Evolutionary conservation across 2,113 vertebrate genomes (phyloP).

Genomic region (Camelus dromedarius): DNA sequence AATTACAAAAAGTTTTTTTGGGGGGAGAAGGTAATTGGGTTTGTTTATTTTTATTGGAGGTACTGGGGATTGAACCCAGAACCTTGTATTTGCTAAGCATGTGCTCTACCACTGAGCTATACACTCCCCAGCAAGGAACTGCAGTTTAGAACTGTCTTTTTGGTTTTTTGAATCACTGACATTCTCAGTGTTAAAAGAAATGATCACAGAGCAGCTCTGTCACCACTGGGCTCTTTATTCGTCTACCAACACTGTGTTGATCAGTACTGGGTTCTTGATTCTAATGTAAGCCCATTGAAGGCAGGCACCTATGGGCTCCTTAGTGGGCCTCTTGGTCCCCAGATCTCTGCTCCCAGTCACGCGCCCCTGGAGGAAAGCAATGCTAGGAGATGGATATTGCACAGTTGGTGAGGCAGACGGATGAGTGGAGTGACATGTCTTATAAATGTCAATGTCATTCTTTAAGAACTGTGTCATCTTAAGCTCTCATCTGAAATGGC

Average conservation of each 20-base stretch:
- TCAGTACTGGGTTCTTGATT: background rate
- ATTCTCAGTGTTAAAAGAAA: background rate
- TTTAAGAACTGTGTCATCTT: background rate
- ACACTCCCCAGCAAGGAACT: background rate
- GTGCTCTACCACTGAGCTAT: no score
- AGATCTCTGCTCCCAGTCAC: background rate
- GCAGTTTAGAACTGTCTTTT: background rate
- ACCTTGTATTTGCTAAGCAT: no score
- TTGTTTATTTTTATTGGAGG: no score
- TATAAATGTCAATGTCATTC: background rate
- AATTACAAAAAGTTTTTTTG: no score
- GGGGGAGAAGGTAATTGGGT: no score
- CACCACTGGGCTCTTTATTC: background rate
- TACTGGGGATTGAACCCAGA: no score
- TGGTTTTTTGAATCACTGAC: background rate
- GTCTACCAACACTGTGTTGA: background rate
- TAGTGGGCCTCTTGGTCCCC: background rate
- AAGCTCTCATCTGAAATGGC: background rate
- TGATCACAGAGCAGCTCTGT: background rate
- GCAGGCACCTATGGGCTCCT: background rate
- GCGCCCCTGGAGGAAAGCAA: background rate
- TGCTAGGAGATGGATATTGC: no score
- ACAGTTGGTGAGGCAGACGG: background rate
- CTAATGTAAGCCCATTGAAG: background rate
- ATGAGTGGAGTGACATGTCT: rapidly evolving